phyloP scores from a whole-genome alignment of 2,113 vertebrate genomes.

The Rhodinocichla rosea region DNA sequence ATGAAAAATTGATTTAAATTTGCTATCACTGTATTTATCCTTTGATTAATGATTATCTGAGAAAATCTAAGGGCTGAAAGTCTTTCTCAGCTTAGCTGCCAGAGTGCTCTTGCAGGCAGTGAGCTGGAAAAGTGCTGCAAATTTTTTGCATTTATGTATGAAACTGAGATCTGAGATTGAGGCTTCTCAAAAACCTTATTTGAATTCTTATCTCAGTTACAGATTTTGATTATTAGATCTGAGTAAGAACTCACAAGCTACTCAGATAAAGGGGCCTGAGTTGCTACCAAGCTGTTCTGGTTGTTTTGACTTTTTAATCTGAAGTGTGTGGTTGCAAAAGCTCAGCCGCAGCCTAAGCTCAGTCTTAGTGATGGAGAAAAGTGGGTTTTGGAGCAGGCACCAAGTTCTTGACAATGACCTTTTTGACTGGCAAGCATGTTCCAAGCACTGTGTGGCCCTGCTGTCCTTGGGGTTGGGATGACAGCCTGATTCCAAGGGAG shows the following conservation, averaged over 20 bases:
- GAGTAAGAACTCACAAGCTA: neutral
- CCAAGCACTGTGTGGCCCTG: neutral
- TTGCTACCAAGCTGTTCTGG: neutral
- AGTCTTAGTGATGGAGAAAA: neutral
- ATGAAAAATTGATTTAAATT: neutral
- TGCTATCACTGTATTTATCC: neutral
- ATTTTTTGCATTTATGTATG: slow-evolving; percentile 11
- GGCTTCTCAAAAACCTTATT: neutral
- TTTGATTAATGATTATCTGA: slow-evolving; percentile 37
- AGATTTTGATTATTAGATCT: slow-evolving; percentile 11
- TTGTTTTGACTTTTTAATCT: neutral
- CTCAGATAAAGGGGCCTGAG: neutral
- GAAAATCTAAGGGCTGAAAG: neutral
- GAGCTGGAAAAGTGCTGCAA: neutral
- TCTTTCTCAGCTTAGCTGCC: neutral
- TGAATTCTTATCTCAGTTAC: slow-evolving; percentile 3
- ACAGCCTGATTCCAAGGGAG: fast-evolving
- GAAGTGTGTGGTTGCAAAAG: neutral
- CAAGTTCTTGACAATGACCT: neutral
- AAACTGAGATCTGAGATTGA: neutral
- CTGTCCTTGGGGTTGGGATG: neutral
- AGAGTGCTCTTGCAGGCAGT: neutral
- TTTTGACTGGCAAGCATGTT: neutral
- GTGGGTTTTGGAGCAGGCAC: neutral
- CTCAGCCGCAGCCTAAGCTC: neutral